Evolutionary conservation across 1,140 invertebrate genomes (phyloP), one percentile per base, ranked within the genome.

Genomic region (Pomacea maculata): DNA sequence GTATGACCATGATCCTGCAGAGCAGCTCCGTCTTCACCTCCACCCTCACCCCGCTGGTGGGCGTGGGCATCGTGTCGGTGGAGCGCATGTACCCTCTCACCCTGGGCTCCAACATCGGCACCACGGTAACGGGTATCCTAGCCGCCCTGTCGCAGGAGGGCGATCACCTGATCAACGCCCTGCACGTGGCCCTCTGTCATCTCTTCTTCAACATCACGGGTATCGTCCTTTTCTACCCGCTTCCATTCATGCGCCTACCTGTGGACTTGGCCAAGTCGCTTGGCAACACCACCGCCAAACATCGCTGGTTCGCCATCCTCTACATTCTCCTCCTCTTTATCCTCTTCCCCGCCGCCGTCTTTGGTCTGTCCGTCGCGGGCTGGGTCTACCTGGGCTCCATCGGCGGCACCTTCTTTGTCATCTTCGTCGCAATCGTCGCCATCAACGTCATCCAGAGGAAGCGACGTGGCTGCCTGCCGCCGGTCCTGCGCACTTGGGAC

Each of bases 21-120:
- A 93, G 93, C 61, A 93, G 92, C 82, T 94, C 93, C 17, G 92
- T 95, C 25, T 94, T 94, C 86, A 94, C 94, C 1, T 94, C 94
- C 21, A 91, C 93, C 2, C 86, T 94, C 17, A 94, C 93, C 2
- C 94, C 94, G 1, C 88, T 94, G 5, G 94, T 94, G 12, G 94
- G 94, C 7, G 84, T 94, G 12, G 94, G 94, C 1, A 91, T 94
- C 15, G 91, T 94, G n/a, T 88, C 89, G 19, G 80, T 94, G 17
- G 93, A 94, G 68, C 86, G 93, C 52, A 92, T 94, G 83, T 94
- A 94, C 86, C 94, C 94, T 0, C 85, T 94, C 10, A 93, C 93
- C 11, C 85, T 94, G 11, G 94, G 94, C 9, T 92, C 93, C 8
- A 94, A 94, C 85, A 91, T 94, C 75, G 94, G 94, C 34, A 94